Evolutionary conservation across 2,888 invertebrate species (phyloP).

Genomic region (Formica aserva): DNA sequence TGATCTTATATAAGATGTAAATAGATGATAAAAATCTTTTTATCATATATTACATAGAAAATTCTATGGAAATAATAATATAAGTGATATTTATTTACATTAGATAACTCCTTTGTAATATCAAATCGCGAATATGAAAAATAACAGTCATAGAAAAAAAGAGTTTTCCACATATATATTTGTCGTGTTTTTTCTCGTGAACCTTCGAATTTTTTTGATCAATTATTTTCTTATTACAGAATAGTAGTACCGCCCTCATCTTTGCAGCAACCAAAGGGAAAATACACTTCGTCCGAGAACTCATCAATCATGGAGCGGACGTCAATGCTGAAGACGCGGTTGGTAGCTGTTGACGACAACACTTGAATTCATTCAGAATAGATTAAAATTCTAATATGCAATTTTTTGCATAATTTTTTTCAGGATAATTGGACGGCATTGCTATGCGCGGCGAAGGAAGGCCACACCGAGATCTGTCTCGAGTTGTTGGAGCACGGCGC

Average conservation of each 20-base stretch:
- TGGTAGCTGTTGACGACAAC: slow-evolving; percentile 71
- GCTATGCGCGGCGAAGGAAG: slow-evolving; percentile 96
- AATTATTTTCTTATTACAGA: slow-evolving; percentile 87
- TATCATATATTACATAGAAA: not conserved
- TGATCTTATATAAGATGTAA: not conserved
- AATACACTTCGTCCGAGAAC: slow-evolving; percentile 92
- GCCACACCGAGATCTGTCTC: slow-evolving; percentile 92
- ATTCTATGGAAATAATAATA: not conserved
- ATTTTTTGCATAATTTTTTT: slow-evolving; percentile 11
- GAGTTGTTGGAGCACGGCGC: slow-evolving; percentile 95
- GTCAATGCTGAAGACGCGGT: slow-evolving; percentile 95
- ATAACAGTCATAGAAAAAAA: not conserved
- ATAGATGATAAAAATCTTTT: not conserved
- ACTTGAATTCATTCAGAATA: not conserved
- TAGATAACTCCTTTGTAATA: not conserved
- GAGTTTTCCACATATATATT: not conserved
- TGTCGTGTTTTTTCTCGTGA: not conserved
- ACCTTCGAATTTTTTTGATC: not conserved
- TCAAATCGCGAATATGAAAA: not conserved
- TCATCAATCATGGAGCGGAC: slow-evolving; percentile 96
- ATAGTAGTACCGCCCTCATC: slow-evolving; percentile 97
- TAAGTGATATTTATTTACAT: not conserved
- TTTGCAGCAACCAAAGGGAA: slow-evolving; percentile 95
- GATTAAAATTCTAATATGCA: not conserved
- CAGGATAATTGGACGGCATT: slow-evolving; percentile 97